Conservation (phyloP, 2,888 invertebrate species). For the Drosophila neutralis region DNA sequence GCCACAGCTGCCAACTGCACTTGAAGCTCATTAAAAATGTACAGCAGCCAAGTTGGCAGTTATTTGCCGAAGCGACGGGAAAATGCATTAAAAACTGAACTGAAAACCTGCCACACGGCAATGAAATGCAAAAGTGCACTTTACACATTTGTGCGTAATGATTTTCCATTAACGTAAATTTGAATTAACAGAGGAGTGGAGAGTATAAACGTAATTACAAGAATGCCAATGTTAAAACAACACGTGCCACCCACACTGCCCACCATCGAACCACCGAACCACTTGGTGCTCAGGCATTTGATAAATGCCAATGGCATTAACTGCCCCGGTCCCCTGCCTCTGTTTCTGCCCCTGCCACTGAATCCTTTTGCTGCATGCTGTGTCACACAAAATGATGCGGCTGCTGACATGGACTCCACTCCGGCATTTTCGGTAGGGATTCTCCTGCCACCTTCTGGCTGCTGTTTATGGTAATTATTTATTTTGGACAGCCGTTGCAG, state of each 20-base stretch:
- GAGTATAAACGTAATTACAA: conserved; percentile 71
- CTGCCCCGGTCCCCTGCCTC: conserved; percentile 23
- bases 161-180: conserved; percentile 81
- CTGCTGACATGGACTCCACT: conserved; percentile 35
- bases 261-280: conserved; percentile 1
- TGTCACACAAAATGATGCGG: conserved; percentile 41
- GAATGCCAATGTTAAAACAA: conserved; percentile 67
- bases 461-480: conserved; percentile 80
- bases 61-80: conserved; percentile 50
- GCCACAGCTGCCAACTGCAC: conserved; percentile 63
- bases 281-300: conserved; percentile 56
- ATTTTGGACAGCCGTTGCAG: conserved; percentile 71
- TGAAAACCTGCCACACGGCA: conserved; percentile 40
- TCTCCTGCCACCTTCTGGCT: conserved; percentile 31
- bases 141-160: conserved; percentile 80
- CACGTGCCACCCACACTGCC: conserved; percentile 42
- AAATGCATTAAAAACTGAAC: conserved; percentile 65
- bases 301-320: conserved; percentile 74
- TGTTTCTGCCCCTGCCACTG: neutral
- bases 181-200: conserved; percentile 71
- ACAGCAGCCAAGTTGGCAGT: conserved; percentile 51
- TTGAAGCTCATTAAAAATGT: conserved; percentile 78
- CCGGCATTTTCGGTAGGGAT: conserved; percentile 4
- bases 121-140: conserved; percentile 70
- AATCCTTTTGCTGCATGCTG: conserved; percentile 42